Conservation (phyloP, 1,140 invertebrate species). For the Drosophila athabasca region DNA sequence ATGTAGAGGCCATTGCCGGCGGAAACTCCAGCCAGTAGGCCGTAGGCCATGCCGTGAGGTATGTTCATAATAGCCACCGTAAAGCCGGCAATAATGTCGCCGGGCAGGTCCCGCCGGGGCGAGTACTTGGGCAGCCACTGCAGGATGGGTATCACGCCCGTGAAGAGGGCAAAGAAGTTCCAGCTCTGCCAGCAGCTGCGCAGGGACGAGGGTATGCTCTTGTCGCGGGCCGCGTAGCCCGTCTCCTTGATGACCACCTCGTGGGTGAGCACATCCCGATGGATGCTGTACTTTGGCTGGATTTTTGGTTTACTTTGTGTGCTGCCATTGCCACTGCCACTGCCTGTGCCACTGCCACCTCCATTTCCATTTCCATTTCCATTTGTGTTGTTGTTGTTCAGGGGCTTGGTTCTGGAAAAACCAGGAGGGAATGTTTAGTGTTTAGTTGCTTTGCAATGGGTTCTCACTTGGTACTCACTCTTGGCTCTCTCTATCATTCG, state of each 20-base stretch:
- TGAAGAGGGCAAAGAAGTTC: slow-evolving; percentile 71
- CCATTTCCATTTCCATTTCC: slow-evolving; percentile 8
- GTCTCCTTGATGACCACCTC: slow-evolving; percentile 79
- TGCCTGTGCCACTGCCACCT: slow-evolving; percentile 10
- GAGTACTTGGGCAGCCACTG: slow-evolving; percentile 90
- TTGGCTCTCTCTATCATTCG: slow-evolving; percentile 44
- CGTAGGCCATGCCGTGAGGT: slow-evolving; percentile 94
- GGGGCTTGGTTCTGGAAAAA: slow-evolving; percentile 60
- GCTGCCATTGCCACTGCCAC: slow-evolving; percentile 18
- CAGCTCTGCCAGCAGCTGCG: slow-evolving; percentile 65
- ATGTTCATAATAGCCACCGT: slow-evolving; percentile 97
- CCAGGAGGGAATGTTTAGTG: neutral
- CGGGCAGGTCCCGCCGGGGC: slow-evolving; percentile 86
- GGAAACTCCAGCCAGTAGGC: slow-evolving; percentile 92
- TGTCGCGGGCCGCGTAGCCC: slow-evolving; percentile 75
- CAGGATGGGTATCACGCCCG: slow-evolving; percentile 86
- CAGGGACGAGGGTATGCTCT: slow-evolving; percentile 74
- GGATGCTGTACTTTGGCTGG: slow-evolving; percentile 74
- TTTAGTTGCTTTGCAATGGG: neutral
- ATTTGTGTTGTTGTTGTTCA: slow-evolving; percentile 63
- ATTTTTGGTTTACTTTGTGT: slow-evolving; percentile 69
- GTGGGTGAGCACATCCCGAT: slow-evolving; percentile 78
- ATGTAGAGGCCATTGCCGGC: slow-evolving; percentile 96
- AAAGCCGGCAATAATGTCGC: slow-evolving; percentile 90
- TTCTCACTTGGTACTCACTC: slow-evolving; percentile 50